Evolutionary conservation across 2,113 vertebrate species (phyloP).

Genomic region (Pituophis catenifer): DNA sequence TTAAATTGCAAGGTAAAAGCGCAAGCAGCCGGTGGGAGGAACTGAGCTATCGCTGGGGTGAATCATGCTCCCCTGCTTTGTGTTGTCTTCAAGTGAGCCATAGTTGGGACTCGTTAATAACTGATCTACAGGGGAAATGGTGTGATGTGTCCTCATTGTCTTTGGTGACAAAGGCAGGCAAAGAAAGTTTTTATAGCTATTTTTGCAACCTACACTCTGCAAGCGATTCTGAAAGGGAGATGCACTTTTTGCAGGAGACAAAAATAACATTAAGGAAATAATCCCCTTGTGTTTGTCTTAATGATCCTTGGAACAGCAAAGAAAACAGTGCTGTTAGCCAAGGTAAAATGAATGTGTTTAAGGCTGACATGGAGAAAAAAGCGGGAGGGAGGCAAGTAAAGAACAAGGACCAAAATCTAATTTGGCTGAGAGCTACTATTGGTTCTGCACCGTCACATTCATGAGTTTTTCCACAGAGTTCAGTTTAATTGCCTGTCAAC

Average conservation of each 20-base stretch:
- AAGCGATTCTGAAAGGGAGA: conserved; percentile 19
- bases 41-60: neutral
- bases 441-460: neutral
- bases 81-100: conserved; percentile 47
- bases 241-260: neutral
- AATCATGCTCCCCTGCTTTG: conserved; percentile 46
- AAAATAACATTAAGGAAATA: conserved; percentile 4
- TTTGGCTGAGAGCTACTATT: neutral
- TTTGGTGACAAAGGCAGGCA: conserved; percentile 27
- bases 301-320: neutral
- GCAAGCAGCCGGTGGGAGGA: neutral
- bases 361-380: neutral
- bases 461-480: neutral
- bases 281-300: neutral
- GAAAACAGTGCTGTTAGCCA: neutral
- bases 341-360: neutral
- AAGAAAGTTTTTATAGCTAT: conserved; percentile 30
- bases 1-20: conserved; percentile 22
- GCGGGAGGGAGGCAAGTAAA: neutral
- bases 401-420: neutral
- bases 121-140: conserved; percentile 7
- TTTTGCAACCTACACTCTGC: neutral
- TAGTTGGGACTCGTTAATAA: conserved; percentile 62
- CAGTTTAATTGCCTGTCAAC: neutral
- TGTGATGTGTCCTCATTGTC: accelerated